phyloP scores from a whole-genome alignment of 2,888 invertebrate genomes.

The Cheilosia impressa region DNA sequence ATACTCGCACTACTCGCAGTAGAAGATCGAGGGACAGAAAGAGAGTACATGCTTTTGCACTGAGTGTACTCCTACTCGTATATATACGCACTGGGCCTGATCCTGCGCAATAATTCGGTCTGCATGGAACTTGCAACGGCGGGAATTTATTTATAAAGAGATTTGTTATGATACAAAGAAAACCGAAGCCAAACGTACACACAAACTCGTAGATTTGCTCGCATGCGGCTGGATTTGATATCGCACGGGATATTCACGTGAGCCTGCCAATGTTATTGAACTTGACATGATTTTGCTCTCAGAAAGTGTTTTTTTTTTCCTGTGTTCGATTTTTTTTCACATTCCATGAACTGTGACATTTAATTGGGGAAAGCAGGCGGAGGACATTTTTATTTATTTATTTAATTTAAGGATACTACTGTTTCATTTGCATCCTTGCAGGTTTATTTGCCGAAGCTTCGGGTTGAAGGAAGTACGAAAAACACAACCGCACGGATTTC shows the following conservation, averaged over 20 bases:
- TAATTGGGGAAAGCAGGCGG: constrained; percentile 2
- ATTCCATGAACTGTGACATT: constrained; percentile 20
- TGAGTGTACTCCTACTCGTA: not conserved
- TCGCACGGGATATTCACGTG: constrained; percentile 59
- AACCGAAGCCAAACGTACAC: not conserved
- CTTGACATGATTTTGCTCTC: constrained; percentile 65
- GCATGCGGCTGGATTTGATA: constrained; percentile 30
- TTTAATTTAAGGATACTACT: not conserved
- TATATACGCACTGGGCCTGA: not conserved
- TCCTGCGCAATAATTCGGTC: constrained; percentile 51
- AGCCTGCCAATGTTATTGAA: constrained; percentile 61
- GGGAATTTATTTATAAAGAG: constrained; percentile 61
- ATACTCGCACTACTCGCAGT: too few relatives aligned
- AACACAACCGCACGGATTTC: not conserved
- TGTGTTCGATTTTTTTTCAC: not conserved
- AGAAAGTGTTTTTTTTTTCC: constrained; percentile 11
- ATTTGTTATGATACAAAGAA: constrained; percentile 45
- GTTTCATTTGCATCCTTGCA: too few relatives aligned
- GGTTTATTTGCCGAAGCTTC: not conserved
- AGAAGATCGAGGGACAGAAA: too few relatives aligned
- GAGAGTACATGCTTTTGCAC: not conserved
- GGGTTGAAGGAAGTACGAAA: not conserved
- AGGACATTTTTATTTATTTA: not conserved
- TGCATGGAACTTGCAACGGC: constrained; percentile 56
- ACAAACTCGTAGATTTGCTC: constrained; percentile 4